phyloP scores from a whole-genome alignment of 2,888 invertebrate genomes.

The Cephus spinipes region DNA sequence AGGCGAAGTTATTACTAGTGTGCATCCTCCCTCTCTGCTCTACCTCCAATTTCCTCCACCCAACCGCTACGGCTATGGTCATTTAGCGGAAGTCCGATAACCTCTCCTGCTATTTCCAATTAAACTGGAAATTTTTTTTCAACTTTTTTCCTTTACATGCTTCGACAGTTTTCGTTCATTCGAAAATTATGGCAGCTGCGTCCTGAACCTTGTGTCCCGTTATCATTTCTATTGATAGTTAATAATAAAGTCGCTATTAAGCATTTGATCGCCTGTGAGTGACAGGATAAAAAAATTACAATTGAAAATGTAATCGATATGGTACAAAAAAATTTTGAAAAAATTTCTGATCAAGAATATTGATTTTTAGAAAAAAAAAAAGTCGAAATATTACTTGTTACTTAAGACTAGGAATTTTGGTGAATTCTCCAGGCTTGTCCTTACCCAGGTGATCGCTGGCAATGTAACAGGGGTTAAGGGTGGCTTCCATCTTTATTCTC shows the following conservation, averaged over 20 bases:
- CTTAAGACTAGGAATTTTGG: background rate
- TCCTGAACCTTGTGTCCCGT: background rate
- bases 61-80: background rate
- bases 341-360: background rate
- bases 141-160: background rate
- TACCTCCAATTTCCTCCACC: background rate
- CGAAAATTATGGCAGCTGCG: background rate
- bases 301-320: background rate
- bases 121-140: background rate
- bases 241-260: background rate
- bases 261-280: background rate
- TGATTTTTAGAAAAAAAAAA: background rate
- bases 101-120: conserved; percentile 7
- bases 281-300: background rate
- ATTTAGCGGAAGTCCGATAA: conserved; percentile 1
- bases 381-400: background rate
- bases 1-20: background rate
- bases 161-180: background rate
- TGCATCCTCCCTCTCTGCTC: background rate
- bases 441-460: background rate
- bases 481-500: background rate
- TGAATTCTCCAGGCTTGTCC: background rate
- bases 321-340: background rate
- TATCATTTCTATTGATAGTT: background rate
- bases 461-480: background rate